phyloP scores from a whole-genome alignment of 2,797 vertebrate species.

The Acrocephalus scirpaceus region DNA sequence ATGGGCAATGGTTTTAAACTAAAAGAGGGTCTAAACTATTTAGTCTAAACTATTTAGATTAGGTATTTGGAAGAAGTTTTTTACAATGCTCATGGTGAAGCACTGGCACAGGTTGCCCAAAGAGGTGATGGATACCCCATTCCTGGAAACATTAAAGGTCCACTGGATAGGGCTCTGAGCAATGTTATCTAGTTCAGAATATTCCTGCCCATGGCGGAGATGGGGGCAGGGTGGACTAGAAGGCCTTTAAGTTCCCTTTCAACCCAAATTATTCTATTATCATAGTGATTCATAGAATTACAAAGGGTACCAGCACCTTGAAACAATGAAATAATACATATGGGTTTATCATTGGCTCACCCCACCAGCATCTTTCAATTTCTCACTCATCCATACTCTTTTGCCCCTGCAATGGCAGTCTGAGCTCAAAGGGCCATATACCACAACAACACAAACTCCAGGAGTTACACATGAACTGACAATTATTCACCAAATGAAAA shows the following conservation, averaged over 20 bases:
- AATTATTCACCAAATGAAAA: not conserved
- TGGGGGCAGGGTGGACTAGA: too few species aligned
- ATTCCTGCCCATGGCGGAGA: not conserved
- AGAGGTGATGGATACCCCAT: not conserved
- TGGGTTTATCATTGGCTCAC: not conserved
- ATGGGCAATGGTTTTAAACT: not conserved
- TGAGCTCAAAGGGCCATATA: not conserved
- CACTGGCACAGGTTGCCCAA: not conserved
- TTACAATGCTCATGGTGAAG: not conserved
- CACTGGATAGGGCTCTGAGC: not conserved
- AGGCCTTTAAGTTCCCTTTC: not conserved
- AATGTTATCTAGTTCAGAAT: not conserved
- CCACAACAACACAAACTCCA: not conserved
- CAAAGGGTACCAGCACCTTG: not conserved
- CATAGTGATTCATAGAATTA: rapidly evolving
- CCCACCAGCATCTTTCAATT: not conserved
- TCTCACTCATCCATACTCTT: not conserved
- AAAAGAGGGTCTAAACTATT: not conserved
- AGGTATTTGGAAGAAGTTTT: not conserved
- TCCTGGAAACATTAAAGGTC: not conserved
- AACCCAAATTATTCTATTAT: not conserved
- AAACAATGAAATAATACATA: not conserved
- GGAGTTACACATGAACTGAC: not conserved
- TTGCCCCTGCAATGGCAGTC: not conserved
- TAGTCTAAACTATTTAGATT: not conserved